A percentile compares a stretch with the other conserved stretches of the same genome.
phyloP scores from a whole-genome alignment of 2,797 vertebrate species.

The Potorous gilbertii region DNA sequence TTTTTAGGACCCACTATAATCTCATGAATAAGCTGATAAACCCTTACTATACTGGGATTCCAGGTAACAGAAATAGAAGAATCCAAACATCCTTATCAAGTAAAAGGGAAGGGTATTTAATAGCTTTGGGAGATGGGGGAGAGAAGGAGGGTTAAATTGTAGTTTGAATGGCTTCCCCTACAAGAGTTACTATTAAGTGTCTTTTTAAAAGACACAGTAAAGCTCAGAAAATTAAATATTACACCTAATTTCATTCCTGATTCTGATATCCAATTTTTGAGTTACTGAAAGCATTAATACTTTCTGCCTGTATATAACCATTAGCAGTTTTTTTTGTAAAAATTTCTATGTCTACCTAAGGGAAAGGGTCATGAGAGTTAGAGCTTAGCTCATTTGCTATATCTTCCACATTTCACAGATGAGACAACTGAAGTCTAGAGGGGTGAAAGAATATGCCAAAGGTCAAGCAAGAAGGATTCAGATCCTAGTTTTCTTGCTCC shows the following conservation, averaged over 20 bases:
- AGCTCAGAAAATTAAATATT: not conserved
- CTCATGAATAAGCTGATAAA: not conserved
- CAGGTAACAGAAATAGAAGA: not conserved
- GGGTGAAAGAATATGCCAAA: not conserved
- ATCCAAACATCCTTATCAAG: not conserved
- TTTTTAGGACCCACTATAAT: conserved; percentile 1
- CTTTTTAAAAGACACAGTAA: not conserved
- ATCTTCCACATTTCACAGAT: not conserved
- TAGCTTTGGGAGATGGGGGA: not conserved
- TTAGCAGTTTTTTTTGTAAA: not conserved
- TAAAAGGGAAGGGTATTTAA: not conserved
- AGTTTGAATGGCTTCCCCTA: not conserved
- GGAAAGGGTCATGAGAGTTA: not conserved
- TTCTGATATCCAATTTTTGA: not conserved
- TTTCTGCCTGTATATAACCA: not conserved
- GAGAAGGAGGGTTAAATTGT: not conserved
- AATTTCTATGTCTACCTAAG: not conserved
- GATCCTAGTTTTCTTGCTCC: not conserved
- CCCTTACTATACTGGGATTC: conserved; percentile 1
- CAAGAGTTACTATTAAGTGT: not conserved
- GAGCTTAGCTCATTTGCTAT: not conserved
- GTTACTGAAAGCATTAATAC: not conserved
- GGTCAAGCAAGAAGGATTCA: not conserved
- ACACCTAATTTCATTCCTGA: not conserved
- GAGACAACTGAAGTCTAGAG: not conserved